Evolutionary conservation across 2,888 invertebrate species (phyloP).

Genomic region (Sinopyrophorus schimmeli): DNA sequence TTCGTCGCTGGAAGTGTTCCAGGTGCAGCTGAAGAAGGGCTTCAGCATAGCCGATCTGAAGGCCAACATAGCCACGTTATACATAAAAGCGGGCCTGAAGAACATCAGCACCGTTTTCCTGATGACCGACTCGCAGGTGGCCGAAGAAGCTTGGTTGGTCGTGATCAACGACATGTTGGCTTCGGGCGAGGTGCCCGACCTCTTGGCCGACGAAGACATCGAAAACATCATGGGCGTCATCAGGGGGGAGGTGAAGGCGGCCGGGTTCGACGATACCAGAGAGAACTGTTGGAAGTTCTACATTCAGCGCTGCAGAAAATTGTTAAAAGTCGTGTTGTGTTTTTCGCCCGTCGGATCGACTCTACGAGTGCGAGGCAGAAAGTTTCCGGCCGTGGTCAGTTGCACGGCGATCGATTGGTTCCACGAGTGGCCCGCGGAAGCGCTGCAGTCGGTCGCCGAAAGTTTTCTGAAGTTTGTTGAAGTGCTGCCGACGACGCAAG

Average conservation of each 20-base stretch:
- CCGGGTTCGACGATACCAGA: conserved; percentile 80
- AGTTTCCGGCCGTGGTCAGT: conserved; percentile 93
- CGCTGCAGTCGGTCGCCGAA: conserved; percentile 84
- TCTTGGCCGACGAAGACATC: conserved; percentile 87
- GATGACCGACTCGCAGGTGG: conserved; percentile 93
- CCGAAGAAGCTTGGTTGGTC: conserved; percentile 88
- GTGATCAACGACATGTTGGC: conserved; percentile 92
- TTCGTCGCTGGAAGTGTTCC: conserved; percentile 89
- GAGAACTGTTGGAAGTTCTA: conserved; percentile 97
- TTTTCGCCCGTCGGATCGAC: conserved; percentile 95
- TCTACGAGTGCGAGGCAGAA: conserved; percentile 80
- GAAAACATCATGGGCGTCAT: conserved; percentile 83
- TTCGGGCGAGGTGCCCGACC: conserved; percentile 90
- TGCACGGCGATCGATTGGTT: conserved; percentile 96
- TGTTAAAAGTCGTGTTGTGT: conserved; percentile 79
- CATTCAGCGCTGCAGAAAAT: conserved; percentile 83
- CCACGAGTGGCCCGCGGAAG: conserved; percentile 94
- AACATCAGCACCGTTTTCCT: conserved; percentile 79
- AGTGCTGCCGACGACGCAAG: conserved; percentile 66
- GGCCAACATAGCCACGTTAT: conserved; percentile 72
- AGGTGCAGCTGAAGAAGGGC: conserved; percentile 88
- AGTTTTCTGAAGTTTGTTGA: conserved; percentile 80
- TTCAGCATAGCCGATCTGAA: conserved; percentile 83
- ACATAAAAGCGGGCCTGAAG: conserved; percentile 85
- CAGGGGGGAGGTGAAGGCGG: conserved; percentile 76